Evolutionary conservation across 2,797 vertebrate species (phyloP).

Genomic region (Uromys caudimaculatus): DNA sequence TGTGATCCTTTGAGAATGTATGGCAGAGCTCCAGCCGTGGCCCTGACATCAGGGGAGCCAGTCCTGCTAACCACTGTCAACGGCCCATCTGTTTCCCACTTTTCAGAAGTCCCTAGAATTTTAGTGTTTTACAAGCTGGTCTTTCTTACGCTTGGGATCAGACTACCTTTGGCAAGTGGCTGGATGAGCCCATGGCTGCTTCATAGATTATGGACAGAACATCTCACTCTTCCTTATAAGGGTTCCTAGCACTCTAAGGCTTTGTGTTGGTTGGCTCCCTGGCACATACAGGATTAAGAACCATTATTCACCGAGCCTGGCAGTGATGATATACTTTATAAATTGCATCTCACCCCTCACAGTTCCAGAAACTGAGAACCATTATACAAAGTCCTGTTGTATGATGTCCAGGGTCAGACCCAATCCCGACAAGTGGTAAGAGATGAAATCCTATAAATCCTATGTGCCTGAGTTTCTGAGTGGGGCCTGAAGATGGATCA

Average conservation of each 20-base stretch:
- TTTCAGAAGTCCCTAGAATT: constrained; percentile 59
- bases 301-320: background rate
- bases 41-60: background rate
- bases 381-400: background rate
- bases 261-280: constrained; percentile 3
- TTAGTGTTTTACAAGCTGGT: constrained; percentile 55
- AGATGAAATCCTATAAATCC: constrained; percentile 7
- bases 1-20: constrained; percentile 31
- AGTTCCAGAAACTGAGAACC: background rate
- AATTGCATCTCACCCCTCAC: background rate
- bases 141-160: constrained; percentile 54
- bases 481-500: background rate
- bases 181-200: background rate
- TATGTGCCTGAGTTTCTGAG: background rate
- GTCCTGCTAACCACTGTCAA: constrained; percentile 27
- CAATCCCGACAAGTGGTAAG: background rate
- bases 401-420: background rate
- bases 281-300: background rate
- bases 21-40: background rate
- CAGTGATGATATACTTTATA: background rate
- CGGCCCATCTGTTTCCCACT: constrained; percentile 58
- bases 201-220: constrained; percentile 36
- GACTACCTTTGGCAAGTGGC: constrained; percentile 33
- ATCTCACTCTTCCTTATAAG: background rate
- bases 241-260: background rate